A percentile compares a stretch with the other conserved stretches of the same genome.
These are phyloP conservation scores for Heliconius himera DNA, from an alignment of 1,140 invertebrate species.

Conservation along the genomic window DNA sequence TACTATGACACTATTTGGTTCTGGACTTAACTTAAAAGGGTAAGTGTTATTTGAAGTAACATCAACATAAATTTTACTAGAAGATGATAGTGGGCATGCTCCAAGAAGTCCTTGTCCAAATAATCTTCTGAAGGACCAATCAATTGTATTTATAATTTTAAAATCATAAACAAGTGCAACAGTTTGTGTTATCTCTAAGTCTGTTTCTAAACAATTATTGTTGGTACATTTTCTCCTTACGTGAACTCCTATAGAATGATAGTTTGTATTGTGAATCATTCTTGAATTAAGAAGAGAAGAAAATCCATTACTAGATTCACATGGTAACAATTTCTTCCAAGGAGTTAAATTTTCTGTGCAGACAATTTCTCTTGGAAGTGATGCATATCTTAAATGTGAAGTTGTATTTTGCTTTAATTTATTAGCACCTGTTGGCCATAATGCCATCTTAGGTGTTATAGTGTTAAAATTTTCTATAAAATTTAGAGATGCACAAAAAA, in stretches of 20 bases:
- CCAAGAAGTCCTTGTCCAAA: conserved; percentile 92
- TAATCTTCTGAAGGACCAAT: conserved; percentile 93
- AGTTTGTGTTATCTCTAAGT: conserved; percentile 91
- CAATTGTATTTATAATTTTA: conserved; percentile 83
- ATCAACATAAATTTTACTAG: conserved; percentile 92
- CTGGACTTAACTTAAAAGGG: conserved; percentile 83
- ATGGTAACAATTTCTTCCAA: conserved; percentile 98
- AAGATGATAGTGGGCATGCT: conserved; percentile 89
- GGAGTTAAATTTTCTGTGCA: conserved; percentile 99
- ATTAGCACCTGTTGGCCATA: conserved; percentile 88
- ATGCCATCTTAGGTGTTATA: conserved; percentile 90
- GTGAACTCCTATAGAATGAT: conserved; percentile 95
- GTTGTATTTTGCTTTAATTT: conserved; percentile 81
- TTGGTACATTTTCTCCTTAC: conserved; percentile 89
- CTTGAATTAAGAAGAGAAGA: conserved; percentile 94
- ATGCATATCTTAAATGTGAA: conserved; percentile 89
- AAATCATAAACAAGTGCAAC: conserved; percentile 94
- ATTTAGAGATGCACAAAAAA: conserved; percentile 98
- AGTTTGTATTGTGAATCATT: conserved; percentile 95
- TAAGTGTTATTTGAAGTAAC: conserved; percentile 84
- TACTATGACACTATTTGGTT: conserved; percentile 81
- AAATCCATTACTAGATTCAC: conserved; percentile 92
- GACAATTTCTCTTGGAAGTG: conserved; percentile 96
- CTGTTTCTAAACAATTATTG: conserved; percentile 83
- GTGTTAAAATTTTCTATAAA: conserved; percentile 96